phyloP scores from a whole-genome alignment of 2,888 invertebrate species.

The Pterostichus niger region DNA sequence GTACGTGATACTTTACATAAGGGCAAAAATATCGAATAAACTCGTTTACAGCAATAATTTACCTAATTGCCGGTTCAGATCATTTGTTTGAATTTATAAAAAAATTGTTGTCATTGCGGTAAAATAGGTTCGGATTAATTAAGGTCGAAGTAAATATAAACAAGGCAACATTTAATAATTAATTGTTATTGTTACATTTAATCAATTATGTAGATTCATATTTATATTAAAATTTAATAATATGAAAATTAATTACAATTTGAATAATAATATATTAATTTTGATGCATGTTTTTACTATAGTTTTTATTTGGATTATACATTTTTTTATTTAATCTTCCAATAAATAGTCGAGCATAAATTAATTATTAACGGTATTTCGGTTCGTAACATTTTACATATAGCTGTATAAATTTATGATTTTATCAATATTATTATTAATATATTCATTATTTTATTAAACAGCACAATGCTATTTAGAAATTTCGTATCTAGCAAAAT shows the following conservation, averaged over 20 bases:
- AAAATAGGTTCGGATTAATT: not conserved
- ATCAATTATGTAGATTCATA: not conserved
- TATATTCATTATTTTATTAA: not conserved
- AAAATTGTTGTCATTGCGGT: no score
- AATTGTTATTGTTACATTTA: slow-evolving; percentile 14
- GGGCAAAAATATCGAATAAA: not conserved
- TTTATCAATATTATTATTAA: not conserved
- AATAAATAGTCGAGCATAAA: not conserved
- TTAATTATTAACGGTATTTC: not conserved
- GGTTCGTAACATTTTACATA: not conserved
- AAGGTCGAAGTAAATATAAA: not conserved
- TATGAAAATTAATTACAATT: slow-evolving; percentile 5
- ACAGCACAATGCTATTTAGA: not conserved
- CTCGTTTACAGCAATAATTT: no score
- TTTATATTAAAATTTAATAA: not conserved
- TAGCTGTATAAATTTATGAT: not conserved
- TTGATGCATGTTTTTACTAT: not conserved
- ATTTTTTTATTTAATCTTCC: not conserved
- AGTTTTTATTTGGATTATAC: not conserved
- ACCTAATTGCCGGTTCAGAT: not conserved
- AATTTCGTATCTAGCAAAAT: no score
- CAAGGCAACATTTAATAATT: not conserved
- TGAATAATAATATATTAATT: not conserved
- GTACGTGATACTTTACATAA: not conserved
- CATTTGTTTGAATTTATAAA: no score